phyloP scores from a whole-genome alignment of 2,797 vertebrate species.

The Stomatorhinus walkeri region DNA sequence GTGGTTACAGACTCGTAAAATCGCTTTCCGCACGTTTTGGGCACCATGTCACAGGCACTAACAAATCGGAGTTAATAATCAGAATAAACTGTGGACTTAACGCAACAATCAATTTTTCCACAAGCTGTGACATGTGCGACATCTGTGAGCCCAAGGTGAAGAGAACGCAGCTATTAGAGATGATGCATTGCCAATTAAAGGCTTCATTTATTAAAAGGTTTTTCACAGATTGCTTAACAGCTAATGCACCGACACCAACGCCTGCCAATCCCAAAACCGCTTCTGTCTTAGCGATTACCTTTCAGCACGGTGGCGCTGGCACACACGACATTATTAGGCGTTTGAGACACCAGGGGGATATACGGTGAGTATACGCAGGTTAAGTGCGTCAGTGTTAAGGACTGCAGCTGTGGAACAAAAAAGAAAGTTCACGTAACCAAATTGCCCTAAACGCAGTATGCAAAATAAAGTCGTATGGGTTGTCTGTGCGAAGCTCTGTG shows the following conservation, averaged over 20 bases:
- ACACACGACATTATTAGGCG: not conserved
- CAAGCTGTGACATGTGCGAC: not conserved
- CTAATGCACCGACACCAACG: not conserved
- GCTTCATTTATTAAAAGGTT: conserved; percentile 3
- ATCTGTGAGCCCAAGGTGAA: conserved; percentile 4
- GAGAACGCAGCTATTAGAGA: conserved; percentile 4
- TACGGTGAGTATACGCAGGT: not conserved
- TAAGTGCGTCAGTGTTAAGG: not conserved
- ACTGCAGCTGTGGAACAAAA: not conserved
- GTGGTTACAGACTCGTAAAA: not conserved
- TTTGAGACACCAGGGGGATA: not conserved
- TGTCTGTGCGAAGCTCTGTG: not conserved
- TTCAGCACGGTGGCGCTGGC: not conserved
- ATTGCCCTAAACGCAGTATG: not conserved
- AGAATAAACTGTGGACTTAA: not conserved
- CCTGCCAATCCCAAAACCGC: not conserved
- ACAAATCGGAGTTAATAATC: not conserved
- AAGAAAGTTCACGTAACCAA: not conserved
- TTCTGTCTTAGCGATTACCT: conserved; percentile 1
- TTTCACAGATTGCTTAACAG: conserved; percentile 6
- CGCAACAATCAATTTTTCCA: not conserved
- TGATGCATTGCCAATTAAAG: conserved; percentile 11
- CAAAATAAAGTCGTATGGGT: not conserved
- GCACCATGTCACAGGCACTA: not conserved
- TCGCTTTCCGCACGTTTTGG: not conserved